Evolutionary conservation across 1,140 invertebrate genomes (phyloP).

Genomic region (Papilio machaon): DNA sequence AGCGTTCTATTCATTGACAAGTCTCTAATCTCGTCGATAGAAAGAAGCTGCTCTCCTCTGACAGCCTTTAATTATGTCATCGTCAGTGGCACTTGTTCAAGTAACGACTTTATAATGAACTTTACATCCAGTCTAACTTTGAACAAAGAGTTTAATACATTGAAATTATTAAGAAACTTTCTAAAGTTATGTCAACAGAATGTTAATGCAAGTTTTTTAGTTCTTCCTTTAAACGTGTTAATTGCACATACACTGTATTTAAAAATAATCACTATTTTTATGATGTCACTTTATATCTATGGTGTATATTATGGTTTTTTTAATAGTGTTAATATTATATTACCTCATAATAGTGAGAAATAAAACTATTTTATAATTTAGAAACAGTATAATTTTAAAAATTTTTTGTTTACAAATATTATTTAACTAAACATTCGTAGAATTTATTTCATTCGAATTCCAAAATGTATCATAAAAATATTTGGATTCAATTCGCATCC

Average conservation of each 20-base stretch:
- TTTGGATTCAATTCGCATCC: background rate
- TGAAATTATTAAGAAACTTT: conserved; percentile 13
- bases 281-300: too few relatives aligned
- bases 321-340: background rate
- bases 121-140: conserved; percentile 5
- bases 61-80: conserved; percentile 1
- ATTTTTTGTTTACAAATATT: background rate
- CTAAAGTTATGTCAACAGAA: background rate
- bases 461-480: background rate
- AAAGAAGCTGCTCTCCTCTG: background rate
- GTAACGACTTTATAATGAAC: conserved; percentile 7
- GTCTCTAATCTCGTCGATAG: background rate
- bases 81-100: background rate
- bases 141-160: background rate
- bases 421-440: background rate
- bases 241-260: too few relatives aligned
- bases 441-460: background rate
- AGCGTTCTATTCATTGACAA: background rate
- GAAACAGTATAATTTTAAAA: background rate
- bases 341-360: background rate
- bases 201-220: background rate
- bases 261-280: too few relatives aligned
- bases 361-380: too few relatives aligned
- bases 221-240: background rate
- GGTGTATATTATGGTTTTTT: background rate